Base-by-base conservation (phyloP, 2,797 vertebrate species). In the Carapus acus region DNA sequence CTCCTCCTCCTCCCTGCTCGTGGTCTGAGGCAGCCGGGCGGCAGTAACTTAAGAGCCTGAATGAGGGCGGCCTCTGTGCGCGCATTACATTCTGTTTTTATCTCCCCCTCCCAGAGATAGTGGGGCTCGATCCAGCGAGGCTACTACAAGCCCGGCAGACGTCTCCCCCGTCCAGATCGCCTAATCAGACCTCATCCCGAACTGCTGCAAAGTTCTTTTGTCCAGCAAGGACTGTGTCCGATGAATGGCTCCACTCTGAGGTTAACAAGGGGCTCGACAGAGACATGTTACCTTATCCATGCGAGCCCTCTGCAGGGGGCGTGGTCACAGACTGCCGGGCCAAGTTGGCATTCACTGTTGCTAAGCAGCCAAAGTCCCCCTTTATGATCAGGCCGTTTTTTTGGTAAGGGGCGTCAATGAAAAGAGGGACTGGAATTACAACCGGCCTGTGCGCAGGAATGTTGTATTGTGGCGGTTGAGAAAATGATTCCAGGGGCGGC, bases 311-410 rank as follows among this genome's bases (percentile, higher is more conserved):
- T 58, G 47, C 52, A 46, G 74, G 62, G 80, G 77, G 86, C 83
- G 58, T 54, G 78, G 81, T 73, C 58, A 50, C 2, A 18, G 64
- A 48, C 65, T 24, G 55, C 71, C 62, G 77, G 70, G 58, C 71
- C 24, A 47, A 68, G 74, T 67, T 69, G 78, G 82, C 82, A 85
- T 88, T 88, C 69, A 78, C 40, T 64, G 85, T 89, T 87, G 83
- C 86, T 66, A 72, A 84, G 86, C 84, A 82, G 80, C 85, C 71
- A 65, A 67, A 81, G 77, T 74, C 75, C 62, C 76, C 76, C 78
- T 80, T 83, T 74, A 81, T 77, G 64, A 70, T 68, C 66, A 67
- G 73, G 52, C 61, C 38, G 76, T 62, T 68, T 75, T 79, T 77
- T 60, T 62, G 65, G n/a, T n/a, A 18, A 27, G 48, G 8, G 56